These are phyloP conservation scores for Rhabdomys pumilio DNA, from an alignment of 2,797 vertebrate genomes.

Conservation along the genomic window DNA sequence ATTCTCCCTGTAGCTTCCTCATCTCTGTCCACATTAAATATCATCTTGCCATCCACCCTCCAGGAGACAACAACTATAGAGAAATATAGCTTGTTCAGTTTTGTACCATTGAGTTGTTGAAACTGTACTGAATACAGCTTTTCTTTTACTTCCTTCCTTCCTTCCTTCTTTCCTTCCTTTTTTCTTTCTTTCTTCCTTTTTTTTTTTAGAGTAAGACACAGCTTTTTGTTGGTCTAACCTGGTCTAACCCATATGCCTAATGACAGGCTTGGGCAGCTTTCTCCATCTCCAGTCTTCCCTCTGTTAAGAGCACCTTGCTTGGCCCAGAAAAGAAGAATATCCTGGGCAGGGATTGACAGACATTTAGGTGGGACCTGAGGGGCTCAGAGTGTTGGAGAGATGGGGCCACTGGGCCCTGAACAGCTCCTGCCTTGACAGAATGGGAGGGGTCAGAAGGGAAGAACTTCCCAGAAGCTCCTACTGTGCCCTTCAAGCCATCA, in stretches of 20 bases:
- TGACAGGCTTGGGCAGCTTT: neutral
- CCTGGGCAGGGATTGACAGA: neutral
- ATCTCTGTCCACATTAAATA: neutral
- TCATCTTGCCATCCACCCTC: neutral
- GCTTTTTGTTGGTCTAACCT: conserved; percentile 66
- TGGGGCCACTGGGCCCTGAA: neutral
- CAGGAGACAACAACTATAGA: neutral
- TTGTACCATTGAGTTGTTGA: neutral
- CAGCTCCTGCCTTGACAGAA: conserved; percentile 2
- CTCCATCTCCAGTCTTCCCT: conserved; percentile 20
- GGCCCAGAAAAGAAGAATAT: neutral
- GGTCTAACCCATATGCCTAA: neutral
- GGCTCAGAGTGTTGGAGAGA: neutral
- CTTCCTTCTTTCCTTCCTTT: too few relatives aligned
- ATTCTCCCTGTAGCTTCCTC: neutral
- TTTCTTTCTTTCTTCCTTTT: fast-evolving
- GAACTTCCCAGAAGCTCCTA: conserved; percentile 82
- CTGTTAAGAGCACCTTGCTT: neutral
- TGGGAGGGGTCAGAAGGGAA: conserved; percentile 68
- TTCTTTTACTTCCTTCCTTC: neutral
- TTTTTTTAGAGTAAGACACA: neutral
- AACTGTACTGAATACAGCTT: neutral
- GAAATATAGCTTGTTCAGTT: conserved; percentile 14
- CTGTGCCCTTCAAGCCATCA: conserved; percentile 95
- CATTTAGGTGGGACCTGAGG: neutral